These are phyloP conservation scores for Phenganax subtilis DNA, from an alignment of 92 coral and sea anemone species.

Conservation along the genomic window DNA sequence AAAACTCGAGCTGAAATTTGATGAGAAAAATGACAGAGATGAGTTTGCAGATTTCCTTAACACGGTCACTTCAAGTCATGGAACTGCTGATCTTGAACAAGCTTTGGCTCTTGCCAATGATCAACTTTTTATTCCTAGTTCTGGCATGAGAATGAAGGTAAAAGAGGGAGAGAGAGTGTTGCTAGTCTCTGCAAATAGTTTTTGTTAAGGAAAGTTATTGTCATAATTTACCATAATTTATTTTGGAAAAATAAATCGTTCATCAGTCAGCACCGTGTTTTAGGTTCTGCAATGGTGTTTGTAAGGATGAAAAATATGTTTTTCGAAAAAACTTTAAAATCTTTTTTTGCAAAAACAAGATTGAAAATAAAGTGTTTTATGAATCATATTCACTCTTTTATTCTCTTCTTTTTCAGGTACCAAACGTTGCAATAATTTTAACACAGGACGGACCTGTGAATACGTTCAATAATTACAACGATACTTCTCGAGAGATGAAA, in stretches of 20 bases:
- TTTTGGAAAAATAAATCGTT: no score
- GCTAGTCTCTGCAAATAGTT: background rate
- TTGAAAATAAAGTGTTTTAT: background rate
- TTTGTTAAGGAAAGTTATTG: no score
- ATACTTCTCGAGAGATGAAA: slow-evolving; percentile 85
- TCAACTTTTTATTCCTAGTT: slow-evolving; percentile 23
- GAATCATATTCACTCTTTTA: background rate
- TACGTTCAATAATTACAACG: slow-evolving; percentile 64
- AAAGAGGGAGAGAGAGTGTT: background rate
- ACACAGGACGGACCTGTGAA: slow-evolving; percentile 67
- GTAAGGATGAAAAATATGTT: no score
- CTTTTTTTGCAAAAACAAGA: no score
- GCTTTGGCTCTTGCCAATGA: slow-evolving; percentile 59
- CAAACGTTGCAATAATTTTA: slow-evolving; percentile 52
- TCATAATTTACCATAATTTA: no score
- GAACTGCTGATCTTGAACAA: slow-evolving; percentile 81
- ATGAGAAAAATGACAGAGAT: slow-evolving; percentile 65
- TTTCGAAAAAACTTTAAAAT: no score
- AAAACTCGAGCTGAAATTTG: slow-evolving; percentile 68
- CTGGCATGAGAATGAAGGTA: slow-evolving; percentile 28
- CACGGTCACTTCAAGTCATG: slow-evolving; percentile 80
- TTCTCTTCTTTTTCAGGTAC: slow-evolving; percentile 12
- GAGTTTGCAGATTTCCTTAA: slow-evolving; percentile 64
- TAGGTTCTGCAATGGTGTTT: no score
- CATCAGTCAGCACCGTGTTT: no score